Base-by-base conservation (phyloP, 2,797 vertebrate genomes). In the Eulemur albifrons region DNA sequence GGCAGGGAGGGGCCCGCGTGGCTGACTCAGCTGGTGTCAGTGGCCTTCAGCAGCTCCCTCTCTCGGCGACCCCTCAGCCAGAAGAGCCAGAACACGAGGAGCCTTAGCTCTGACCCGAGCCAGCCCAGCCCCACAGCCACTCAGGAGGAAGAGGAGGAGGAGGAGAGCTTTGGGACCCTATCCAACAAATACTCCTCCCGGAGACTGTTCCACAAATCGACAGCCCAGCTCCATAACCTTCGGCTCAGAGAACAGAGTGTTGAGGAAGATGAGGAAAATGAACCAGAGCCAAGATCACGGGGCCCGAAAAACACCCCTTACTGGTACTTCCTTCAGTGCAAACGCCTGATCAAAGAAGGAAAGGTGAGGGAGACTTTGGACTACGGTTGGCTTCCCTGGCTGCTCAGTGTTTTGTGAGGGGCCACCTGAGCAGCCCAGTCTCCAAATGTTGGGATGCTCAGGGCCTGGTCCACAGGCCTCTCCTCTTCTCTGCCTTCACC, bases 321-420 rank as follows among this genome's bases (percentile, higher is more conserved):
- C 94, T 99, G 99, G 99, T 99, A 99, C 97, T 99, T 99, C 96
- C 90, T 99, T 38, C 99, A 97, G 90, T 99, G 99, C 98, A 99
- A 99, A 97, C 99, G 97, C 15, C 99, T 99, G 85, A 99, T 99
- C 82, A 99, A 98, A 95, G 97, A 98, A 4, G 98, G 99, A 48
- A 99, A 99, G 99, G 99, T 99, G 35, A 83, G 98, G 63, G 27
- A 38, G 23, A 11, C 15, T 45, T 10, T 52, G 2, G 35, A 6
- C 13, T 57, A 70, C 20, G 17, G 50, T 83, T 32, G 12, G 52
- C 27, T 52, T 79, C 30, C 13, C 6, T 23, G 7, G 52, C 0
- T 1, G 45, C 20, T 43, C 40, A 4, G 59, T 77, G 8, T 45
- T 61, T 50, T 32, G 76, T 50, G 30, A 50, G 65, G 65, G 81